Conservation (phyloP, 2,888 invertebrate species). For the Pollenia labialis region DNA sequence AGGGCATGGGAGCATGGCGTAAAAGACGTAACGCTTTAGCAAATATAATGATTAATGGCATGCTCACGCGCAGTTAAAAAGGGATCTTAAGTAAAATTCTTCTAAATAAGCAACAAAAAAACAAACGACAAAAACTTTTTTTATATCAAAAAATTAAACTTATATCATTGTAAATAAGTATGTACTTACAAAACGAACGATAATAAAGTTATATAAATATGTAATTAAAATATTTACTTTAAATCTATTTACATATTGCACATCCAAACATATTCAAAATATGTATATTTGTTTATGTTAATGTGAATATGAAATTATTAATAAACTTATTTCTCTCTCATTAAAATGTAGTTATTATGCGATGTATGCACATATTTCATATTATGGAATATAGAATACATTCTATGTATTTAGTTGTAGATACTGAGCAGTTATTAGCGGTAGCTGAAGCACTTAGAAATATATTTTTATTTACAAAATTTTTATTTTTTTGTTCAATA, state of each 20-base stretch:
- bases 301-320: slow-evolving; percentile 38
- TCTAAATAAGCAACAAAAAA: neutral
- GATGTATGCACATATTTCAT: neutral
- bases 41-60: slow-evolving; percentile 98
- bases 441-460: slow-evolving; percentile 33
- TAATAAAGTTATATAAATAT: slow-evolving; percentile 15
- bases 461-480: slow-evolving; percentile 18
- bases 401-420: slow-evolving; percentile 48
- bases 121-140: neutral
- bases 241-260: slow-evolving; percentile 1
- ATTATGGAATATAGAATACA: neutral
- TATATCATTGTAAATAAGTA: slow-evolving; percentile 15
- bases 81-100: neutral
- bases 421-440: slow-evolving; percentile 51
- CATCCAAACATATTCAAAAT: neutral
- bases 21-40: slow-evolving; percentile 95
- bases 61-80: slow-evolving; percentile 84
- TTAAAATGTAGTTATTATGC: slow-evolving; percentile 44
- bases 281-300: neutral
- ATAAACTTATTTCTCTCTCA: slow-evolving; percentile 42
- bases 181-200: slow-evolving; percentile 62
- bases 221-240: slow-evolving; percentile 42
- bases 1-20: slow-evolving; percentile 96
- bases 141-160: slow-evolving; percentile 31
- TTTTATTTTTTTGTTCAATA: slow-evolving; percentile 12